A percentile compares a stretch with the other conserved stretches of the same genome.
Conservation (phyloP, 2,113 vertebrate genomes). For the Nannobrachium achirus region DNA sequence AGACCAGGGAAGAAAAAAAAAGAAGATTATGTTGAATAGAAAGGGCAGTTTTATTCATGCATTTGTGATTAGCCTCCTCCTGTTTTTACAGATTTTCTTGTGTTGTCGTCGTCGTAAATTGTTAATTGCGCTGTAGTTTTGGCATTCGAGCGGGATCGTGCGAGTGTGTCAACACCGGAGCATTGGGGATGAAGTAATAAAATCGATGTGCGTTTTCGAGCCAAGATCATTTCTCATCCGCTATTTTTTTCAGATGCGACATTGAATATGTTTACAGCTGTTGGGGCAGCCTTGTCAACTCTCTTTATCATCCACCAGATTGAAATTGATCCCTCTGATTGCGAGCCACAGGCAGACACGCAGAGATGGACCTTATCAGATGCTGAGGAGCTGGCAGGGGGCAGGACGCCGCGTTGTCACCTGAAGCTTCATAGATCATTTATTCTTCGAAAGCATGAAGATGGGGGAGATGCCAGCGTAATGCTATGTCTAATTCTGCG, state of each 20-base stretch:
- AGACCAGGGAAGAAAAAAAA: slow-evolving; percentile 30
- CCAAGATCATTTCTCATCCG: slow-evolving; percentile 66
- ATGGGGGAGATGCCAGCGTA: slow-evolving; percentile 54
- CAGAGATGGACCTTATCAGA: slow-evolving; percentile 75
- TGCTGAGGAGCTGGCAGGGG: slow-evolving; percentile 55
- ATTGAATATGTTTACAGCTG: slow-evolving; percentile 69
- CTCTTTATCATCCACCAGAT: slow-evolving; percentile 78
- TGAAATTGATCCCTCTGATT: slow-evolving; percentile 80
- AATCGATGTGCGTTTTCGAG: slow-evolving; percentile 68
- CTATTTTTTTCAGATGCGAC: slow-evolving; percentile 69
- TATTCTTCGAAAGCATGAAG: slow-evolving; percentile 67
- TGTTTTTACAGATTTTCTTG: background rate
- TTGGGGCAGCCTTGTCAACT: slow-evolving; percentile 63
- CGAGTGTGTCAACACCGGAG: slow-evolving; percentile 27
- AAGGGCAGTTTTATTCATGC: slow-evolving; percentile 35
- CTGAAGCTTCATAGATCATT: slow-evolving; percentile 63
- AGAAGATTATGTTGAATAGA: slow-evolving; percentile 21
- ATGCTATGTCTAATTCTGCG: slow-evolving; percentile 52
- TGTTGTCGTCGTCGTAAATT: too few relatives aligned
- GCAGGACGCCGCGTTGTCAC: slow-evolving; percentile 59
- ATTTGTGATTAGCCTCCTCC: slow-evolving; percentile 12
- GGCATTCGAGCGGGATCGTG: too few relatives aligned
- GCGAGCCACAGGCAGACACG: slow-evolving; percentile 63
- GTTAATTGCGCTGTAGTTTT: too few relatives aligned
- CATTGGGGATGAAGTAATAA: slow-evolving; percentile 30